Base-by-base conservation (phyloP, 2,888 invertebrate genomes). In the Matsumyia berberina region DNA sequence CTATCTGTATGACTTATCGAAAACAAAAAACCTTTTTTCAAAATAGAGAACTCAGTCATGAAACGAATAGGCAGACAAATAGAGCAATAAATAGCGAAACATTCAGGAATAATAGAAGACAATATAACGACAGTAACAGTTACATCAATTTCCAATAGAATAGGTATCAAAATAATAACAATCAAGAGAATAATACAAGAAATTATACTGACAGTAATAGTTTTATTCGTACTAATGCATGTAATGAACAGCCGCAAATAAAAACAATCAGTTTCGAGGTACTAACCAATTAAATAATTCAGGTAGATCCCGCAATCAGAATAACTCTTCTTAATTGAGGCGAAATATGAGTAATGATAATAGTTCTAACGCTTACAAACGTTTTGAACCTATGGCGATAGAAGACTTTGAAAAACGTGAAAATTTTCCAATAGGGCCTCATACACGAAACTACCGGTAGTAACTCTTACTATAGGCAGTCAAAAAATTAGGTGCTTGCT, bases 381-480 rank as follows among this genome's bases (percentile, higher is more conserved):
- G 24, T 24, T 24, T 24, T 49, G 49, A 49, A 49, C 19, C 24
- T 49, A 49, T 49, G 49, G 49, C 19, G 11, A 49, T 55, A 55
- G 55, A 11, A 17, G 35, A 35, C 33, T 17, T 35, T 17, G 55
- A 55, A 7, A 55, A 35, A 35, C 17, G 55, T 8, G 33, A 1
- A 55, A 33, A 55, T 55, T 55, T 55, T 55, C 5, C 35, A 55
- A 35, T 4, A 55, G 0, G 8, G 33, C 53, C 33, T 55, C 33
- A 55, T 55, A 11, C 31, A 15, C 33, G 33, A 33, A 46, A 46
- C 19, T 19, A 46, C 44, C 17, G 17, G 44, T 46, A 46, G 44
- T 46, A 19, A 46, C 44, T 12, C 31, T 53, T 15, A 53, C 31
- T 33, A 53, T 31, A 53, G 31, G 31, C 15, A 53, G 15, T 33